Evolutionary conservation across 2,888 invertebrate species (phyloP), one percentile per base, ranked within the genome.

Genomic region (Drosophila hamatofila): DNA sequence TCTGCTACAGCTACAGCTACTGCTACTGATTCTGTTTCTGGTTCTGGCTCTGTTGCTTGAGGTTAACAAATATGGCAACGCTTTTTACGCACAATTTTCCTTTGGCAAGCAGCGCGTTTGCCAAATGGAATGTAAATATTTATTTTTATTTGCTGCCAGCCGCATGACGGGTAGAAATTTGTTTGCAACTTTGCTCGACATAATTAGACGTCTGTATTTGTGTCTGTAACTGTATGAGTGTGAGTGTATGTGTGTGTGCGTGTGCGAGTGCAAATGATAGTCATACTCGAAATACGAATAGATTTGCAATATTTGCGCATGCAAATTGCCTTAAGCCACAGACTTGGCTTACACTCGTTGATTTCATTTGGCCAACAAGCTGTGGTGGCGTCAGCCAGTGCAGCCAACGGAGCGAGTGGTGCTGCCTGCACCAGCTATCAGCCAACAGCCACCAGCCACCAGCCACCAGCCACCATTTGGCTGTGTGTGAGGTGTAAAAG

Each of bases 51-150:
- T 86, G 78, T 89, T 88, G 89, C 89, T 87, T 89, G 85, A 87
- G 89, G 86, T 87, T 85, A 89, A 88, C 86, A 87, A 87, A 87
- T 89, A 87, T 88, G 88, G 72, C 74, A 66, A 72, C 60, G 79
- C 84, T 86, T 89, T 87, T 89, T 88, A 87, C 86, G 86, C 86
- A 87, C 89, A 88, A 87, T 87, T 87, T 85, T 89, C 88, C 88
- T 85, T 89, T 83, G 75, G 56, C 46, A 46, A 25, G 58, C 57
- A 61, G 56, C 33, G 75, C 68, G 72, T 72, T 86, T 82, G 78
- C 84, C 85, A 89, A 87, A 87, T 87, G 89, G 89, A 87, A 87
- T 89, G 88, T 85, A 87, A 87, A 87, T 89, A 87, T 87, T 87
- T 87, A 88, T 89, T 87, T 87, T 89, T 89, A 89, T 85, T 88